These are phyloP conservation scores for Hormaphis cornu DNA, from an alignment of 1,140 invertebrate species.

Conservation along the genomic window DNA sequence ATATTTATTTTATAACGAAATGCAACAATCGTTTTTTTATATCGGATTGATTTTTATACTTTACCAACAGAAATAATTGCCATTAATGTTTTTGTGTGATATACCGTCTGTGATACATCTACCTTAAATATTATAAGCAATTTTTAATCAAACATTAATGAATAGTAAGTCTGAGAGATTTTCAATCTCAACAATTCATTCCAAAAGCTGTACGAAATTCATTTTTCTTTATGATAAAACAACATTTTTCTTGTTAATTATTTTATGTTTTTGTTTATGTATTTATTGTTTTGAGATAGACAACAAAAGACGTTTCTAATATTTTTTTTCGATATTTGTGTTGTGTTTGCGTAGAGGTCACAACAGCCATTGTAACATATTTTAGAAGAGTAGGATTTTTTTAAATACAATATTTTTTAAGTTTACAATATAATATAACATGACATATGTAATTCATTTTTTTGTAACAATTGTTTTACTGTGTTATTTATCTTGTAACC, in stretches of 20 bases:
- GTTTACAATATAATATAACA: too few species aligned
- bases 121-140: constrained; percentile 22
- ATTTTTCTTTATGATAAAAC: too few species aligned
- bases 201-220: not conserved
- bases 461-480: not conserved
- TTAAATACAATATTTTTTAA: too few species aligned
- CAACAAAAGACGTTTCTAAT: not conserved
- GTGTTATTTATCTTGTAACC: not conserved
- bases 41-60: not conserved
- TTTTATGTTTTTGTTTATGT: not conserved
- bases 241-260: not conserved
- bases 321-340: not conserved
- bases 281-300: not conserved
- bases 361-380: not conserved
- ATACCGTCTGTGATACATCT: constrained; percentile 28
- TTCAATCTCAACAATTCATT: constrained; percentile 18
- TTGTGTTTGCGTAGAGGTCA: not conserved
- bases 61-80: not conserved
- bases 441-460: not conserved
- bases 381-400: too few species aligned
- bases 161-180: constrained; percentile 27
- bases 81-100: constrained; percentile 1
- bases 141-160: constrained; percentile 21
- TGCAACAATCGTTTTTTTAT: not conserved
- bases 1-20: too few species aligned